Percentiles rank a stretch among this genome's conserved stretches.
Conservation (phyloP, 2,888 invertebrate species). For the Epistrophe eligans region DNA sequence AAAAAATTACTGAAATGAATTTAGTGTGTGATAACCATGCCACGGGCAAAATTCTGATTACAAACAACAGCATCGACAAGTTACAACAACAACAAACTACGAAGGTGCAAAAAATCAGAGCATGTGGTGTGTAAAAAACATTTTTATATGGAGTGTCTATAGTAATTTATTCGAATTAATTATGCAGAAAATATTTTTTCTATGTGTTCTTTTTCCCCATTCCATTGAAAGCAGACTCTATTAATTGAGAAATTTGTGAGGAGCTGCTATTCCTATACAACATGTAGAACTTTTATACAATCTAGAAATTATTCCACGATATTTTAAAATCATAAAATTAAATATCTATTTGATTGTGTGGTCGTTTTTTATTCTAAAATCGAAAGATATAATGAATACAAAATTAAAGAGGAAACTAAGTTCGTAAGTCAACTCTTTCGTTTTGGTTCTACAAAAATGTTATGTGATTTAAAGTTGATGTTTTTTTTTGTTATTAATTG, state of each 20-base stretch:
- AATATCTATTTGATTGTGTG: constrained; percentile 28
- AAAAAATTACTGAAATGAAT: constrained; percentile 58
- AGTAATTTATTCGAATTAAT: constrained; percentile 75
- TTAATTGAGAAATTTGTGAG: constrained; percentile 62
- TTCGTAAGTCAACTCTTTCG: constrained; percentile 29
- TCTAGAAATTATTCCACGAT: constrained; percentile 34
- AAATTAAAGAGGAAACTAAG: not conserved
- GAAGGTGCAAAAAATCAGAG: constrained; percentile 57
- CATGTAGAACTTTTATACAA: constrained; percentile 23
- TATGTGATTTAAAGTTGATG: not conserved
- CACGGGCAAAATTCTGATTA: constrained; percentile 60
- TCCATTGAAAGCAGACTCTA: constrained; percentile 24
- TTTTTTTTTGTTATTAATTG: not conserved
- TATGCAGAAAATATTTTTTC: constrained; percentile 53
- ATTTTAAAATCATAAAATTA: constrained; percentile 35
- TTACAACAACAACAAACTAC: constrained; percentile 23
- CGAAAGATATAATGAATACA: not conserved
- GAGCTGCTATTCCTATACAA: constrained; percentile 20
- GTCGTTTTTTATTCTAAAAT: not conserved
- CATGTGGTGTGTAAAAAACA: constrained; percentile 63
- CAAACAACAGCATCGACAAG: constrained; percentile 31
- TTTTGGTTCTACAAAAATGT: not conserved
- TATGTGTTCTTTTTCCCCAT: constrained; percentile 6
- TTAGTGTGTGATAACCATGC: constrained; percentile 76
- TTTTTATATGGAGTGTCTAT: constrained; percentile 68